These are phyloP conservation scores for Myrmecobius fasciatus DNA, from an alignment of 2,113 vertebrate species.

Conservation along the genomic window DNA sequence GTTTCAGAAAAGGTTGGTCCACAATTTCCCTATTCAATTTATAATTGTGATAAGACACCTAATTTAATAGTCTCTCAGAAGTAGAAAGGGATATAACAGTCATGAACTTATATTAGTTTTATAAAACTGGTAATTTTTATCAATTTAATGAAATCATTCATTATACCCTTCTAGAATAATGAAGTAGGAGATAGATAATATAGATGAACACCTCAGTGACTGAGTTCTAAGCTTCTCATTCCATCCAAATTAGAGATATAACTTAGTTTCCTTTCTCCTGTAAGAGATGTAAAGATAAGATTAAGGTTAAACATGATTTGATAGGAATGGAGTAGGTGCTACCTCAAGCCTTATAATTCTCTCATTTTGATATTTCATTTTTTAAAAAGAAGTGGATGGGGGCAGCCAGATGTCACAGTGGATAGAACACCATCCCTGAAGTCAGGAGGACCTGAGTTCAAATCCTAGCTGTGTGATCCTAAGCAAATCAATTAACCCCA, in stretches of 20 bases:
- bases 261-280: background rate
- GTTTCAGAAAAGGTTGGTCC: slow-evolving; percentile 28
- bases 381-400: background rate
- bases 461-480: too few species aligned
- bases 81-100: background rate
- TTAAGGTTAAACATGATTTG: background rate
- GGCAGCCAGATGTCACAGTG: too few species aligned
- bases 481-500: too few species aligned
- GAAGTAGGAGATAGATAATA: background rate
- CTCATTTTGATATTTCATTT: background rate
- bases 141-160: slow-evolving; percentile 51
- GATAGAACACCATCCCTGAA: too few species aligned
- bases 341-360: background rate
- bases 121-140: slow-evolving; percentile 28
- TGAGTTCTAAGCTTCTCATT: background rate
- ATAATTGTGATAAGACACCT: slow-evolving; percentile 43
- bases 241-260: background rate
- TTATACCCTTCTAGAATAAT: slow-evolving; percentile 44
- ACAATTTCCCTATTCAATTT: slow-evolving; percentile 22
- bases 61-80: slow-evolving; percentile 44
- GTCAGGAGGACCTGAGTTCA: too few species aligned
- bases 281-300: background rate
- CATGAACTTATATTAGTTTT: slow-evolving; percentile 53
- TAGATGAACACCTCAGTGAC: background rate
- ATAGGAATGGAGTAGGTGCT: background rate